Conservation (phyloP, 2,888 invertebrate species). For the Eledone cirrhosa region DNA sequence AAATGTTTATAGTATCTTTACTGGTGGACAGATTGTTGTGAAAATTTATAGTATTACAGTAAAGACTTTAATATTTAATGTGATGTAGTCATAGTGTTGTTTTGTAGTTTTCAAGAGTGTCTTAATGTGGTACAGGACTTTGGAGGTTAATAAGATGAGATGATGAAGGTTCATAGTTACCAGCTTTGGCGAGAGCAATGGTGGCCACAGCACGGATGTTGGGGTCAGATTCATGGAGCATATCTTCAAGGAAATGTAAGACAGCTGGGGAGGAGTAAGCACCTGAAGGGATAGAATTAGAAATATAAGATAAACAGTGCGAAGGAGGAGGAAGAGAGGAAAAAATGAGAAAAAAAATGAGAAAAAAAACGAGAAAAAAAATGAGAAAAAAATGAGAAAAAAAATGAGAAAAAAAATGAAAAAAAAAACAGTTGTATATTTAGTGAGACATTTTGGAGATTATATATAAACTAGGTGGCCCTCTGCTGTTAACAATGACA, state of each 20-base stretch:
- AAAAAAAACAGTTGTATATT: no score
- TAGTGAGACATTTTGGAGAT: no score
- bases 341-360: not conserved
- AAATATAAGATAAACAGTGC: not conserved
- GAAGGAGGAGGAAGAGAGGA: not conserved
- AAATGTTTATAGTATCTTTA: no score
- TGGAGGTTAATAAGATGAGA: no score
- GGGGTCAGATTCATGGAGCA: slow-evolving; percentile 53
- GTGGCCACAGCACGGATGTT: slow-evolving; percentile 58
- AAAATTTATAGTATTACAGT: no score
- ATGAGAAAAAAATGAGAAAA: not conserved
- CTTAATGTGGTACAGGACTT: no score
- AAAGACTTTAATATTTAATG: no score
- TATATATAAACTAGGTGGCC: no score
- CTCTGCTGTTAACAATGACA: no score
- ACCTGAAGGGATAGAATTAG: slow-evolving; percentile 35
- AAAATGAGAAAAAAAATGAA: not conserved
- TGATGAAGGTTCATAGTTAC: slow-evolving; percentile 35
- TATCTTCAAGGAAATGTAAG: slow-evolving; percentile 44
- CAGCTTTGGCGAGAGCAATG: slow-evolving; percentile 57
- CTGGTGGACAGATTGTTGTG: no score
- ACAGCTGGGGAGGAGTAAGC: slow-evolving; percentile 54
- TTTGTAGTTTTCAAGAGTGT: no score
- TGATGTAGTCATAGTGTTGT: no score
- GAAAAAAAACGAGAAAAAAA: not conserved